Conservation (phyloP, 1,140 invertebrate species). For the Calliphora vicina region DNA sequence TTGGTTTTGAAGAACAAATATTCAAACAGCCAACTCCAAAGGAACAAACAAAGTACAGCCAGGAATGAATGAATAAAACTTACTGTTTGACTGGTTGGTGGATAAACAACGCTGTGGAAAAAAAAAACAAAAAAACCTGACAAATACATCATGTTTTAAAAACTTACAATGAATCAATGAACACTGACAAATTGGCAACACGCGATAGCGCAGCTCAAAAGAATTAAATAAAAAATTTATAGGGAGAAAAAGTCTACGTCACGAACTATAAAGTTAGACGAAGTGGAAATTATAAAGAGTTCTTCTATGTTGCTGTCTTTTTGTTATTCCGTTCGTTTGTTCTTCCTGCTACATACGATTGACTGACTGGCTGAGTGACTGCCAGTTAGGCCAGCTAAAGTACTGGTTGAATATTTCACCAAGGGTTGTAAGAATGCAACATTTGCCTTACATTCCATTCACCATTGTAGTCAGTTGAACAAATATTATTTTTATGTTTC, state of each 20-base stretch:
- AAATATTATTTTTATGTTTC: not conserved
- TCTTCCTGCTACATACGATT: not conserved
- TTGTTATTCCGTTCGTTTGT: not conserved
- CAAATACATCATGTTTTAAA: conserved; percentile 24
- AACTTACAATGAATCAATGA: conserved; percentile 27
- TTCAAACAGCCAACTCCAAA: conserved; percentile 50
- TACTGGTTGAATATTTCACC: not conserved
- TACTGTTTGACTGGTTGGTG: not conserved
- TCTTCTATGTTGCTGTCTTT: not conserved
- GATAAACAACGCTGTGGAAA: not conserved
- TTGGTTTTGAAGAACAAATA: conserved; percentile 62
- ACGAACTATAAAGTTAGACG: conserved; percentile 28
- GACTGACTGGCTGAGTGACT: not conserved
- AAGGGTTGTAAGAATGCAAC: not conserved
- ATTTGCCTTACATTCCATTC: not conserved
- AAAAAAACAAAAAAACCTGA: not conserved
- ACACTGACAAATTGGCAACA: conserved; percentile 31
- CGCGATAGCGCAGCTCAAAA: not conserved
- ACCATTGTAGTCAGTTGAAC: not conserved
- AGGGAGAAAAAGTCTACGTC: not conserved
- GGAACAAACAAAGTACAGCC: not conserved
- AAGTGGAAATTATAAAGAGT: conserved; percentile 30
- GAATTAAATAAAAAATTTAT: conserved; percentile 1
- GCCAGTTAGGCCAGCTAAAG: not conserved
- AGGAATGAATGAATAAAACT: conserved; percentile 12